Base-by-base conservation (phyloP, 1,140 invertebrate species). In the Himalopsyche phryganea region DNA sequence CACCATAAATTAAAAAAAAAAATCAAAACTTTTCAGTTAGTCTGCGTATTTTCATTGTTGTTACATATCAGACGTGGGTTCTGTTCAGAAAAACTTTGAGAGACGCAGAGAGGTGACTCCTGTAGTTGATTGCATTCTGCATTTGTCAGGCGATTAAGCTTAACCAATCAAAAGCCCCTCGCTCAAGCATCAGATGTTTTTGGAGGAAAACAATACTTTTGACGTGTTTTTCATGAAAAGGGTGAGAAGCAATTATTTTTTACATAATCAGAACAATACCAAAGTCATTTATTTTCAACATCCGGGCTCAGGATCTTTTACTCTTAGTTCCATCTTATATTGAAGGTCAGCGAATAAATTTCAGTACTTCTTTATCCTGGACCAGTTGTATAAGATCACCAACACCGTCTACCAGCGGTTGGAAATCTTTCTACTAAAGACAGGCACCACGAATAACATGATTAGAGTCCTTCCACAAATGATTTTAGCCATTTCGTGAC, bases 101-200 rank as follows among this genome's bases (percentile, higher is more conserved):
- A 28, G 9, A 5, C 23, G 9, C 9, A 10, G 41, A 13, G 42
- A 42, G 28, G 13, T 50, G 23, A 3, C 23, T 28, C 23, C 19
- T 46, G 42, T 47, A 50, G 36, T 51, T 54, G 59, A 61, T 56
- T 46, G 49, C 50, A 55, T 56, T 50, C 52, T 61, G 59, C 48
- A 36, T 51, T 61, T 61, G 59, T 61, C 59, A 61, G 59, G 48
- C 59, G 53, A 61, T 61, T 61, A 61, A 47, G 53, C 13, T 17
- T 14, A 55, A 49, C 58, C 47, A 55, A 60, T 60, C 58, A 55
- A 60, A 55, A 41, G 36, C 36, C 49, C 50, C n/a, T 44, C 40
- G 20, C 44, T 20, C 41, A 33, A 32, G 10, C 19, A 32, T 33
- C 40, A 3, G 40, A 15, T 14, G 47, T 18, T 33, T 49, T 35